Percentiles rank a stretch among this genome's conserved stretches.
Evolutionary conservation across 2,797 vertebrate genomes (phyloP).

Genomic region (Pyrocephalus nanus): DNA sequence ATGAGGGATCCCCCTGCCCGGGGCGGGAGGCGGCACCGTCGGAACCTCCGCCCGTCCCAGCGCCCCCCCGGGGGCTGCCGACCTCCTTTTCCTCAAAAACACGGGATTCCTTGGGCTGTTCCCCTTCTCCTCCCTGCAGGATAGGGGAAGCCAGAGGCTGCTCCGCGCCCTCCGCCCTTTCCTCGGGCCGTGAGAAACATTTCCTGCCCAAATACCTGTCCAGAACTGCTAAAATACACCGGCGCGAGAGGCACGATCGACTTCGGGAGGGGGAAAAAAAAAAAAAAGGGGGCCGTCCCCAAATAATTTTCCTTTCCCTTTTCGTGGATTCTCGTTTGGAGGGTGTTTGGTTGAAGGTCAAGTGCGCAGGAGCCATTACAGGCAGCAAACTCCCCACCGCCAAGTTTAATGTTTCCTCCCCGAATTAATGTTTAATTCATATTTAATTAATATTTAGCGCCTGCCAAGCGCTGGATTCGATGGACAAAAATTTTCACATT

Average conservation of each 20-base stretch:
- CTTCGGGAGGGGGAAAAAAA: no score
- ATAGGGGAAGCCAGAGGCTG: background rate
- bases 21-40: background rate
- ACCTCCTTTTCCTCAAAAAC: background rate
- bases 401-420: background rate
- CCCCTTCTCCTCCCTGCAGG: background rate
- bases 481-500: background rate
- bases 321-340: background rate
- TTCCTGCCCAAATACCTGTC: background rate
- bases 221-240: background rate
- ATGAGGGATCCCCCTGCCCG: no score
- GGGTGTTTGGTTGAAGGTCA: background rate
- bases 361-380: background rate
- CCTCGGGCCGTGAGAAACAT: background rate
- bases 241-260: fast-evolving
- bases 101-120: background rate
- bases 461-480: background rate
- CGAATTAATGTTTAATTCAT: background rate
- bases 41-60: background rate
- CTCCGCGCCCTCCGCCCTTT: background rate
- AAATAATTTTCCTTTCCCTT: background rate
- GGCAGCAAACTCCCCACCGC: background rate
- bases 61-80: background rate
- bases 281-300: no score
- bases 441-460: background rate